A percentile compares a stretch with the other conserved stretches of the same genome.
phyloP scores from a whole-genome alignment of 2,113 vertebrate species.

The Chiloscyllium plagiosum region DNA sequence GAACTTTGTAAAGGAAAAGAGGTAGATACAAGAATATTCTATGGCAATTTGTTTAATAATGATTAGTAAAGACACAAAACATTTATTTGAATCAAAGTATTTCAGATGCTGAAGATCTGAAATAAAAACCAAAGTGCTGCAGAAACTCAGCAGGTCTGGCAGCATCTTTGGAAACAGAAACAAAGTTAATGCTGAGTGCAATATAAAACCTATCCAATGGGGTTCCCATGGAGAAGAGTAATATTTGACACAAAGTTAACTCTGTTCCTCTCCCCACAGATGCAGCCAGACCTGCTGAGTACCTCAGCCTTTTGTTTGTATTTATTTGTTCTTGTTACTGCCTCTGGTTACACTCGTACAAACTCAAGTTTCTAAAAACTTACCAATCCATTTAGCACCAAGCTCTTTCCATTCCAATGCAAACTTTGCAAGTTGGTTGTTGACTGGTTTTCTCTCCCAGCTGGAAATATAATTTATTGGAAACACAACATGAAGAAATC shows the following conservation, averaged over 20 bases:
- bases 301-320: too few relatives aligned
- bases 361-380: slow-evolving; percentile 34
- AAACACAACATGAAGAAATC: background rate
- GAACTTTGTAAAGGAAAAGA: background rate
- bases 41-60: background rate
- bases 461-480: slow-evolving; percentile 42
- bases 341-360: background rate
- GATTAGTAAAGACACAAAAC: background rate
- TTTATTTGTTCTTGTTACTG: background rate
- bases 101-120: too few relatives aligned
- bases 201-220: too few relatives aligned
- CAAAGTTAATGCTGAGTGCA: too few relatives aligned
- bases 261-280: too few relatives aligned
- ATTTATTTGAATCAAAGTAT: too few relatives aligned
- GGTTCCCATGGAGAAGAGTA: too few relatives aligned
- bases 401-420: slow-evolving; percentile 56
- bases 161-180: too few relatives aligned
- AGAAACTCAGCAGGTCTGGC: too few relatives aligned
- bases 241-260: too few relatives aligned
- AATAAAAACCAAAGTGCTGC: too few relatives aligned
- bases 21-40: background rate
- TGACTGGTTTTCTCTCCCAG: slow-evolving; percentile 47
- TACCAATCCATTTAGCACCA: slow-evolving; percentile 64
- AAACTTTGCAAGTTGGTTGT: slow-evolving; percentile 42
- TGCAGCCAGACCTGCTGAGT: too few relatives aligned